These are phyloP conservation scores for Pelosia muscerda DNA, from an alignment of 2,888 invertebrate genomes.

Conservation along the genomic window DNA sequence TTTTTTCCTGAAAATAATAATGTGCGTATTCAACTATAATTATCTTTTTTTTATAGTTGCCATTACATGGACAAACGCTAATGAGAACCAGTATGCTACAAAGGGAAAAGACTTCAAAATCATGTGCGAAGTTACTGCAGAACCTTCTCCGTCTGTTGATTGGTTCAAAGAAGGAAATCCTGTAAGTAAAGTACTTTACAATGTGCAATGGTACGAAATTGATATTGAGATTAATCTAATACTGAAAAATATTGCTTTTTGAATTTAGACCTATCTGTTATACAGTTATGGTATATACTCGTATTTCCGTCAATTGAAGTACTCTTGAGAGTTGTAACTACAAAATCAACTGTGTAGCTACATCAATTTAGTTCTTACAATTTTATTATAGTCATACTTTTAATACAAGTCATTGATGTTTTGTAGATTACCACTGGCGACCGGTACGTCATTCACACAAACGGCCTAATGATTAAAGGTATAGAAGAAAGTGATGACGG, in stretches of 20 bases:
- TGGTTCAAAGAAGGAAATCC: slow-evolving; percentile 93
- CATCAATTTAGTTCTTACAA: neutral
- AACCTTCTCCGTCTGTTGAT: slow-evolving; percentile 94
- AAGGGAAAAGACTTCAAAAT: slow-evolving; percentile 92
- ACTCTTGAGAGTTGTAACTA: neutral
- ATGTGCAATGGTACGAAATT: slow-evolving; percentile 5
- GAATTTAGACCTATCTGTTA: neutral
- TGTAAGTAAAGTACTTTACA: slow-evolving; percentile 68
- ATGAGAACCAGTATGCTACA: slow-evolving; percentile 93
- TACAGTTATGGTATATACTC: neutral
- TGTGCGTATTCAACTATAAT: neutral
- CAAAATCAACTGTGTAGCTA: neutral
- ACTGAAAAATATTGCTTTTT: neutral
- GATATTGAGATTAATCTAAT: neutral
- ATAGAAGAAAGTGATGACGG: slow-evolving; percentile 95
- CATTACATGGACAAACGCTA: slow-evolving; percentile 95
- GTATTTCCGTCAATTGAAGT: neutral
- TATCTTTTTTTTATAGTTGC: slow-evolving; percentile 87
- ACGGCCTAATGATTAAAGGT: slow-evolving; percentile 92
- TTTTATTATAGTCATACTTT: neutral
- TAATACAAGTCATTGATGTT: neutral
- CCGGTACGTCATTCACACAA: slow-evolving; percentile 91
- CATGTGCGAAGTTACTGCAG: slow-evolving; percentile 94
- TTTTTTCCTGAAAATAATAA: neutral
- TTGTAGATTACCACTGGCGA: slow-evolving; percentile 89